phyloP scores from a whole-genome alignment of 2,888 invertebrate species.

The Ptychoptera contaminata region DNA sequence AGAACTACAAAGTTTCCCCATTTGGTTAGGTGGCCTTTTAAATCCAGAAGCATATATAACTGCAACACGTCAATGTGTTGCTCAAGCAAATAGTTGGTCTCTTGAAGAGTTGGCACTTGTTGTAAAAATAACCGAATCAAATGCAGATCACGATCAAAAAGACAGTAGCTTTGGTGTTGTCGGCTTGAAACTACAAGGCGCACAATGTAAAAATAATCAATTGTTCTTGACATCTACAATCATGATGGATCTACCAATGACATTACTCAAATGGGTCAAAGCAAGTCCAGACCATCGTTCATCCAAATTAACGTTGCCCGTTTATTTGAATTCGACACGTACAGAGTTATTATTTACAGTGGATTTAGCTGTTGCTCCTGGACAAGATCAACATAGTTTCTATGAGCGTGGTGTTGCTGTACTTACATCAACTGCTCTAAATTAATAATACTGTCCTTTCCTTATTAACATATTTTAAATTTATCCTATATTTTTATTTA shows the following conservation, averaged over 20 bases:
- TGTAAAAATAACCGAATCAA: slow-evolving; percentile 45
- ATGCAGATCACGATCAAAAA: slow-evolving; percentile 39
- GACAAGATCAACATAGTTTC: slow-evolving; percentile 88
- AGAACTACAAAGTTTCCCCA: slow-evolving; percentile 79
- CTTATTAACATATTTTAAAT: no score
- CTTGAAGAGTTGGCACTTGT: slow-evolving; percentile 75
- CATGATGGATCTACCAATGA: slow-evolving; percentile 82
- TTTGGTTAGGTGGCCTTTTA: slow-evolving; percentile 95
- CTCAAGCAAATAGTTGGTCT: slow-evolving; percentile 92
- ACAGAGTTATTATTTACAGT: slow-evolving; percentile 90
- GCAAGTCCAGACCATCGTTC: slow-evolving; percentile 32
- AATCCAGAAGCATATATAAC: slow-evolving; percentile 99
- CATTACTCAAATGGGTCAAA: slow-evolving; percentile 78
- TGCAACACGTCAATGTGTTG: slow-evolving; percentile 95
- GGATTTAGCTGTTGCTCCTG: slow-evolving; percentile 79
- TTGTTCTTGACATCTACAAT: slow-evolving; percentile 85
- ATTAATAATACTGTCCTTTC: slow-evolving; percentile 33
- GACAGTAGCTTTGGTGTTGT: slow-evolving; percentile 50
- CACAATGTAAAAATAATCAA: slow-evolving; percentile 81
- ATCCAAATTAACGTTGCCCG: slow-evolving; percentile 75
- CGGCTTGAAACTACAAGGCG: slow-evolving; percentile 92
- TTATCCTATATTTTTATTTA: no score
- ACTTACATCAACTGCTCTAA: slow-evolving; percentile 80
- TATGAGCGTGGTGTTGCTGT: slow-evolving; percentile 97
- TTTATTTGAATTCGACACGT: slow-evolving; percentile 92